A percentile compares a stretch with the other conserved stretches of the same genome.
phyloP scores from a whole-genome alignment of 30 jellyfish, hydroid and myxozoan species.

The Aurelia aurita region DNA sequence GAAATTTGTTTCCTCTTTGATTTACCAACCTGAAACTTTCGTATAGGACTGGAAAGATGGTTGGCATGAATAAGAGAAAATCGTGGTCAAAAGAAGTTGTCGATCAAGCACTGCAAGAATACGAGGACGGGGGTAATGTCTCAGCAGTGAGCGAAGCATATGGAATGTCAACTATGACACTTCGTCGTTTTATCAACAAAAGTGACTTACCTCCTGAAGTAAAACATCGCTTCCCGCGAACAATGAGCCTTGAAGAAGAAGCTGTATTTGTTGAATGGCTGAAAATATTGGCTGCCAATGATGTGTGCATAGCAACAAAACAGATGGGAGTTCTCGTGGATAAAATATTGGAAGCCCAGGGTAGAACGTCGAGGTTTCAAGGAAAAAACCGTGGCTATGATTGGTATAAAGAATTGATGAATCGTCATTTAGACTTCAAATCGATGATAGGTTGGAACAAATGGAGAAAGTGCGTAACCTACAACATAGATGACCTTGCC shows the following conservation, averaged over 20 bases:
- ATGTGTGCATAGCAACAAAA: background rate
- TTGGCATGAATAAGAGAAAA: too few relatives aligned
- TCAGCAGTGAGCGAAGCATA: too few relatives aligned
- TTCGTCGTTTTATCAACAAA: background rate
- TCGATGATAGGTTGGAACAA: background rate
- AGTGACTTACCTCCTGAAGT: background rate
- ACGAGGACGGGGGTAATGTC: too few relatives aligned
- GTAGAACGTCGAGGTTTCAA: background rate
- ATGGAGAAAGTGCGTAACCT: background rate
- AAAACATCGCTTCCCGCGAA: background rate
- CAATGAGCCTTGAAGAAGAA: background rate
- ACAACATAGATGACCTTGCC: background rate
- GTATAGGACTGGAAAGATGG: too few relatives aligned
- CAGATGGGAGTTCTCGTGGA: background rate
- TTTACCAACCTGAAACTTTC: too few relatives aligned
- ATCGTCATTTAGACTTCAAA: background rate
- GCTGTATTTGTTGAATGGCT: background rate
- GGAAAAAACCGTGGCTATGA: constrained; percentile 1
- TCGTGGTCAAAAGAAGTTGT: too few relatives aligned
- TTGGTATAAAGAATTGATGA: background rate
- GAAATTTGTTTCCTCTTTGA: too few relatives aligned
- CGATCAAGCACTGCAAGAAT: too few relatives aligned
- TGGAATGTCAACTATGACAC: background rate
- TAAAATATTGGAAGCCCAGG: background rate
- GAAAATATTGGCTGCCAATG: background rate